Evolutionary conservation across 2,888 invertebrate species (phyloP).

Genomic region (Rhaphigaster nebulosa): DNA sequence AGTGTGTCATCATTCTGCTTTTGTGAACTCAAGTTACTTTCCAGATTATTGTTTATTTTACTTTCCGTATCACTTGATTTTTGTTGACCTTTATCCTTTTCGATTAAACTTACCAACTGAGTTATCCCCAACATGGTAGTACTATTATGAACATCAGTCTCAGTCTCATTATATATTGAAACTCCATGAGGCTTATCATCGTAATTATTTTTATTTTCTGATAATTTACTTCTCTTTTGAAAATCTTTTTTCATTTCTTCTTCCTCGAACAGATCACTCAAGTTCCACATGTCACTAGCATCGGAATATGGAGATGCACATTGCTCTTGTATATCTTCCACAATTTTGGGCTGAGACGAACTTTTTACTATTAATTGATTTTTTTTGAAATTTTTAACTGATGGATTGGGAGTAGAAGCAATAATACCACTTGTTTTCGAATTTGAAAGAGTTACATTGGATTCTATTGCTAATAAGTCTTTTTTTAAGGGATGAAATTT

Average conservation of each 20-base stretch:
- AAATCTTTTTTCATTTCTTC: slow-evolving; percentile 47
- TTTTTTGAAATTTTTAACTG: slow-evolving; percentile 52
- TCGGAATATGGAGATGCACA: slow-evolving; percentile 9
- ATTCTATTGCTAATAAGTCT: not conserved
- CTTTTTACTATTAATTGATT: not conserved
- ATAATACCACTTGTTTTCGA: not conserved
- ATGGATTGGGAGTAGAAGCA: slow-evolving; percentile 30
- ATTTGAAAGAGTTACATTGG: not conserved
- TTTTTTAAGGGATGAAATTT: not conserved
- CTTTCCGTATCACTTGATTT: not conserved
- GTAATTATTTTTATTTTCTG: not conserved
- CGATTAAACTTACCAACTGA: slow-evolving; percentile 63
- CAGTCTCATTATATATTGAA: not conserved
- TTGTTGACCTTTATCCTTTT: slow-evolving; percentile 59
- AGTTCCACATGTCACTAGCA: slow-evolving; percentile 57
- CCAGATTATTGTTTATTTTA: not conserved
- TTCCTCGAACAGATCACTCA: slow-evolving; percentile 62
- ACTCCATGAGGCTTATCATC: not conserved
- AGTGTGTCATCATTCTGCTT: slow-evolving; percentile 27
- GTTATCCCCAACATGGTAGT: slow-evolving; percentile 61
- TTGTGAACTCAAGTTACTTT: not conserved
- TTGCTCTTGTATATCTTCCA: not conserved
- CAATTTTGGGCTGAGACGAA: not conserved
- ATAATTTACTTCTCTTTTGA: not conserved
- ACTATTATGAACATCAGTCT: slow-evolving; percentile 50